These are phyloP conservation scores for Cynopterus brachyotis DNA, from an alignment of 2,113 vertebrate species.

Conservation along the genomic window DNA sequence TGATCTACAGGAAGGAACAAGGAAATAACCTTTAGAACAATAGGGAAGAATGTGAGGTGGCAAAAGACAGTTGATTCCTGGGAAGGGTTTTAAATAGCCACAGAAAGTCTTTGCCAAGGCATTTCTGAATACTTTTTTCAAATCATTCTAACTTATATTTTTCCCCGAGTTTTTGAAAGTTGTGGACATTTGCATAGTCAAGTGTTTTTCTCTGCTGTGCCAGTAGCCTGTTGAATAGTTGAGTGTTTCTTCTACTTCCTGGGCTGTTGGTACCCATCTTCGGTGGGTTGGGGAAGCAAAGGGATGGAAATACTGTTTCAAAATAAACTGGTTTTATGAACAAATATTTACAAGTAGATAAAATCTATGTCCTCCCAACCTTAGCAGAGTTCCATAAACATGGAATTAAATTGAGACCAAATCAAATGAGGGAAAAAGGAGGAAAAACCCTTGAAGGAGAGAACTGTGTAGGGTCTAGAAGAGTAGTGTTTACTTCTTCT, in stretches of 20 bases:
- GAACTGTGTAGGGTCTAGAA: neutral
- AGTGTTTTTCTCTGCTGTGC: neutral
- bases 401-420: neutral
- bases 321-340: neutral
- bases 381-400: neutral
- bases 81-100: neutral
- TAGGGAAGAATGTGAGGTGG: neutral
- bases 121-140: neutral
- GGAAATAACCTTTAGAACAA: neutral
- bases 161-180: neutral
- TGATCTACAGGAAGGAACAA: neutral
- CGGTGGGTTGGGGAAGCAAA: neutral
- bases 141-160: too few species aligned
- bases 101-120: neutral
- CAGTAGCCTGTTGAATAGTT: neutral
- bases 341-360: conserved; percentile 22
- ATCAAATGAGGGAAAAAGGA: neutral
- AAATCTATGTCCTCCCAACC: neutral
- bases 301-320: neutral
- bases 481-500: neutral
- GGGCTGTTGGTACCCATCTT: neutral
- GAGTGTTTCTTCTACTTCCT: neutral
- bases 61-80: neutral
- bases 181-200: neutral
- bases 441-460: neutral